Evolutionary conservation across 2,888 invertebrate genomes (phyloP).

Genomic region (Andrena bicolor): DNA sequence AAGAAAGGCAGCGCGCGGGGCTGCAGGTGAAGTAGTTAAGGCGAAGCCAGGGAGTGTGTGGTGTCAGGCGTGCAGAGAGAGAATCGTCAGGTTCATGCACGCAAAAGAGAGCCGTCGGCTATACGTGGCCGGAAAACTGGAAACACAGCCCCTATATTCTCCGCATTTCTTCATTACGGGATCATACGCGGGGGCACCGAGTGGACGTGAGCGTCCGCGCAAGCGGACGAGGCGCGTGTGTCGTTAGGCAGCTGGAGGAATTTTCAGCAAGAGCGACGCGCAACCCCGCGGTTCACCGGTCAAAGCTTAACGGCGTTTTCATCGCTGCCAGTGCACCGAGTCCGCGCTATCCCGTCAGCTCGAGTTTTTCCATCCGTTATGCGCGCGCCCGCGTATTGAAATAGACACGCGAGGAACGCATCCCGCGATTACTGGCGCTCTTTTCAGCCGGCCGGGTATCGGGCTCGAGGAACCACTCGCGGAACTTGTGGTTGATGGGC

Average conservation of each 20-base stretch:
- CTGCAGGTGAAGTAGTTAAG: conserved; percentile 18
- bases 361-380: conserved; percentile 47
- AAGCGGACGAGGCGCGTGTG: conserved; percentile 5
- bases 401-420: conserved; percentile 27
- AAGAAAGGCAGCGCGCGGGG: conserved; percentile 21
- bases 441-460: not conserved
- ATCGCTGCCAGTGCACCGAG: conserved; percentile 22
- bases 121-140: conserved; percentile 79
- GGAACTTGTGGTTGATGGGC: not conserved
- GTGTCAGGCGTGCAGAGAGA: conserved; percentile 21
- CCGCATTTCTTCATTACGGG: conserved; percentile 80
- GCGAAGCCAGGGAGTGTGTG: conserved; percentile 1
- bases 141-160: conserved; percentile 71
- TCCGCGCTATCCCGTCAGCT: conserved; percentile 18
- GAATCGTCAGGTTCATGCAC: conserved; percentile 72
- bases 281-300: conserved; percentile 50
- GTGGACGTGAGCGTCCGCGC: conserved; percentile 45
- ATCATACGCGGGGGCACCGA: conserved; percentile 65
- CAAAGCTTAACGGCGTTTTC: conserved; percentile 61
- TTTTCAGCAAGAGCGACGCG: conserved; percentile 51
- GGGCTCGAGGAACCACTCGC: not conserved
- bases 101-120: conserved; percentile 72
- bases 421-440: conserved; percentile 19
- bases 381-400: conserved; percentile 10
- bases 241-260: conserved; percentile 54